Evolutionary conservation across 1,140 invertebrate species (phyloP).

Genomic region (Pogonognathellus flavescens): DNA sequence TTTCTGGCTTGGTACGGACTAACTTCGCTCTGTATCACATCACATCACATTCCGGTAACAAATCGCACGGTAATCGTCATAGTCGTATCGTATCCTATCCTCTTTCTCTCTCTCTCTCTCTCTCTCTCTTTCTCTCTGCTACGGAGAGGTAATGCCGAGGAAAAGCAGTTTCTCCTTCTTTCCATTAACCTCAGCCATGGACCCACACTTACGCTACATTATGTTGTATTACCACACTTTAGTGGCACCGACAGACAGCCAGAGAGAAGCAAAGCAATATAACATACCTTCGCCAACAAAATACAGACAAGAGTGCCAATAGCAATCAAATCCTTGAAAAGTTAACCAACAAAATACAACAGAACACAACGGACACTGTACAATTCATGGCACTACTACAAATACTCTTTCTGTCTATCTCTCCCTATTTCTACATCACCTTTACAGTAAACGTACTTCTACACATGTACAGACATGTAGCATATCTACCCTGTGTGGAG

Average conservation of each 20-base stretch:
- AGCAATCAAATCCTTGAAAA: conserved; percentile 42
- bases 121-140: conserved; percentile 14
- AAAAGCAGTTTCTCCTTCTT: conserved; percentile 40
- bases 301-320: conserved; percentile 43
- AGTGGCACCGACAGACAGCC: conserved; percentile 42
- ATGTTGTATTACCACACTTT: conserved; percentile 47
- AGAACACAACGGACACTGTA: background rate
- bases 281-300: conserved; percentile 30
- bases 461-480: no score
- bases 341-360: conserved; percentile 34
- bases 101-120: background rate
- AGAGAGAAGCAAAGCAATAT: conserved; percentile 31
- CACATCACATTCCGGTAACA: conserved; percentile 40
- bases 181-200: conserved; percentile 47
- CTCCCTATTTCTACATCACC: no score
- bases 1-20: background rate
- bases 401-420: background rate
- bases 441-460: no score
- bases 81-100: conserved; percentile 32
- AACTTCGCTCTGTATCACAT: conserved; percentile 22
- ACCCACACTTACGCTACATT: conserved; percentile 45
- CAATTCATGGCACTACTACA: background rate
- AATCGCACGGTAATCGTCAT: conserved; percentile 45
- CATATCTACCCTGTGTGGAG: no score
- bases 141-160: conserved; percentile 16